Evolutionary conservation across 30 jellyfish, hydroid and myxozoan species (phyloP).

Genomic region (Aurelia sp.): DNA sequence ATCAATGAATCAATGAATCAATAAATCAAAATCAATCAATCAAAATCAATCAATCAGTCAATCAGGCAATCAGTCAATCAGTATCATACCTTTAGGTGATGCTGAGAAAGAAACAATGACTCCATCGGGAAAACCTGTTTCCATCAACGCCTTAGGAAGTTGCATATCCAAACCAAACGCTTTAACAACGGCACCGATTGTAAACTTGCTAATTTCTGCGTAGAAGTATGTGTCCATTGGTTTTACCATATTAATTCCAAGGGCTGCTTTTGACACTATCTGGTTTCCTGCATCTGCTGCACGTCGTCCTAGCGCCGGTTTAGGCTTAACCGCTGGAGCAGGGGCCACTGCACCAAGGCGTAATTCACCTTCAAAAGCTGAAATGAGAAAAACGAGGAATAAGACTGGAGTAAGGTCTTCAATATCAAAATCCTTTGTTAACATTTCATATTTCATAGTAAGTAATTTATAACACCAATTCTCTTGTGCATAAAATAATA

Average conservation of each 20-base stretch:
- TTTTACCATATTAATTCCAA: slow-evolving; percentile 68
- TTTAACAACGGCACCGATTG: slow-evolving; percentile 64
- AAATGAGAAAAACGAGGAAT: not conserved
- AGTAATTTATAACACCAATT: no score
- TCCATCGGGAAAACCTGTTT: slow-evolving; percentile 96
- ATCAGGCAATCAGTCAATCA: no score
- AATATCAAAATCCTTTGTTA: not conserved
- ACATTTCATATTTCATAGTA: no score
- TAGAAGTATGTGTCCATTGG: slow-evolving; percentile 75
- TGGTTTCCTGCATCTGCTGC: slow-evolving; percentile 48
- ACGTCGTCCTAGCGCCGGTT: not conserved
- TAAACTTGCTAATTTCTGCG: slow-evolving; percentile 66
- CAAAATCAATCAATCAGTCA: no score
- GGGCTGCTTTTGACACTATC: slow-evolving; percentile 77
- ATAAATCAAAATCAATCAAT: no score
- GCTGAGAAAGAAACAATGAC: slow-evolving; percentile 68
- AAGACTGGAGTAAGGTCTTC: not conserved
- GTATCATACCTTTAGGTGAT: slow-evolving; percentile 21
- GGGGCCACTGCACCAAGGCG: slow-evolving; percentile 67
- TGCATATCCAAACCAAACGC: slow-evolving; percentile 77
- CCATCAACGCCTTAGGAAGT: slow-evolving; percentile 86
- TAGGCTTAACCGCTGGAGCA: not conserved
- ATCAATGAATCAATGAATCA: no score
- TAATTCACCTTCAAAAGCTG: slow-evolving; percentile 83
- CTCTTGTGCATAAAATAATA: no score